Percentiles rank a stretch among this genome's conserved stretches.
Evolutionary conservation across 2,888 invertebrate species (phyloP).

Genomic region (Diogma glabrata): DNA sequence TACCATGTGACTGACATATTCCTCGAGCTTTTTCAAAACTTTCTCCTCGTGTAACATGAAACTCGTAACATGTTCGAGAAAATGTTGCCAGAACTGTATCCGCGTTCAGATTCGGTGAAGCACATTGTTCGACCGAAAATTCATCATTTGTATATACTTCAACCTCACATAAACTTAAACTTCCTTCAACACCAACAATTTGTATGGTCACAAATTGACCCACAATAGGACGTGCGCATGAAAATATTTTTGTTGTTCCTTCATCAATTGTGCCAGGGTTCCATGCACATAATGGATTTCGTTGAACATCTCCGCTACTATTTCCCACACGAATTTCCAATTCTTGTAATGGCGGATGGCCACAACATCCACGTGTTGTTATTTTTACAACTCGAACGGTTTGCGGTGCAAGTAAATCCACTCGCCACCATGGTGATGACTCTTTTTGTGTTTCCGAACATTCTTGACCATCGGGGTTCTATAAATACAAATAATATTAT

Average conservation of each 20-base stretch:
- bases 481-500: slow-evolving; percentile 38
- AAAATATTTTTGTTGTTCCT: slow-evolving; percentile 82
- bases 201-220: slow-evolving; percentile 85
- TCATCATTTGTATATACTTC: slow-evolving; percentile 87
- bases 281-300: slow-evolving; percentile 88
- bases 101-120: slow-evolving; percentile 58
- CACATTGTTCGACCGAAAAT: slow-evolving; percentile 75
- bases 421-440: slow-evolving; percentile 88
- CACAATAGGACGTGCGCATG: slow-evolving; percentile 70
- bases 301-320: slow-evolving; percentile 72
- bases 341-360: slow-evolving; percentile 79
- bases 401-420: slow-evolving; percentile 73
- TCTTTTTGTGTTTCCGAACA: slow-evolving; percentile 86
- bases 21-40: slow-evolving; percentile 70
- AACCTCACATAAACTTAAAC: slow-evolving; percentile 80
- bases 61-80: slow-evolving; percentile 79
- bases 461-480: slow-evolving; percentile 75
- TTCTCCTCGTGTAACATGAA: slow-evolving; percentile 68
- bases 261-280: slow-evolving; percentile 88
- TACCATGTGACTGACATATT: slow-evolving; percentile 62
- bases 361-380: slow-evolving; percentile 56
- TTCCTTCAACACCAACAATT: slow-evolving; percentile 81
- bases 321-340: slow-evolving; percentile 85
- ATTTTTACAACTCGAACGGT: slow-evolving; percentile 76
- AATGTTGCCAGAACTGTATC: slow-evolving; percentile 74